A percentile compares a stretch with the other conserved stretches of the same genome.
phyloP scores from a whole-genome alignment of 2,797 vertebrate genomes.

The Dipus sagitta region DNA sequence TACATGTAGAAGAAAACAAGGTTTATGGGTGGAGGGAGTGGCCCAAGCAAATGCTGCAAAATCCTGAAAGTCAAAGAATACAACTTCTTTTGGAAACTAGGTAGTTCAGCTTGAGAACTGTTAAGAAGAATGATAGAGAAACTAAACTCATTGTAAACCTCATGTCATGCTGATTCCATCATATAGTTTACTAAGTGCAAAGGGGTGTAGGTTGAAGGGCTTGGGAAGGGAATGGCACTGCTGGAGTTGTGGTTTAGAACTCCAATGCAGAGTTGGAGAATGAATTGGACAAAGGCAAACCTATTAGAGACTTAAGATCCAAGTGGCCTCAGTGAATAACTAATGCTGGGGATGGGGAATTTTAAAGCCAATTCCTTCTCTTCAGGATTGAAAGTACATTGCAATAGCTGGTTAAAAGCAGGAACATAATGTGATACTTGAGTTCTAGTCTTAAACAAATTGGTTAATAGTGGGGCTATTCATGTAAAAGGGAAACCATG shows the following conservation, averaged over 20 bases:
- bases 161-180: neutral
- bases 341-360: neutral
- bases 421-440: neutral
- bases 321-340: constrained; percentile 11
- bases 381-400: constrained; percentile 1
- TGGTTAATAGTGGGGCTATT: constrained; percentile 1
- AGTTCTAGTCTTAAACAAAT: constrained; percentile 33
- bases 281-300: constrained; percentile 32
- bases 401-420: constrained; percentile 18
- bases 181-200: neutral
- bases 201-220: neutral
- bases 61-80: neutral
- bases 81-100: neutral
- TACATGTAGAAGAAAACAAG: neutral
- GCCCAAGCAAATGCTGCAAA: neutral
- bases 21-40: neutral
- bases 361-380: constrained; percentile 14
- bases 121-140: neutral
- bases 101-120: constrained; percentile 37
- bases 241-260: constrained; percentile 34
- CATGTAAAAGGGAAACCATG: constrained; percentile 9
- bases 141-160: neutral
- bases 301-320: neutral
- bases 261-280: neutral
- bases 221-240: neutral